A percentile compares a stretch with the other conserved stretches of the same genome.
Conservation (phyloP, 2,113 vertebrate genomes). For the Campylomormyrus numenius region DNA sequence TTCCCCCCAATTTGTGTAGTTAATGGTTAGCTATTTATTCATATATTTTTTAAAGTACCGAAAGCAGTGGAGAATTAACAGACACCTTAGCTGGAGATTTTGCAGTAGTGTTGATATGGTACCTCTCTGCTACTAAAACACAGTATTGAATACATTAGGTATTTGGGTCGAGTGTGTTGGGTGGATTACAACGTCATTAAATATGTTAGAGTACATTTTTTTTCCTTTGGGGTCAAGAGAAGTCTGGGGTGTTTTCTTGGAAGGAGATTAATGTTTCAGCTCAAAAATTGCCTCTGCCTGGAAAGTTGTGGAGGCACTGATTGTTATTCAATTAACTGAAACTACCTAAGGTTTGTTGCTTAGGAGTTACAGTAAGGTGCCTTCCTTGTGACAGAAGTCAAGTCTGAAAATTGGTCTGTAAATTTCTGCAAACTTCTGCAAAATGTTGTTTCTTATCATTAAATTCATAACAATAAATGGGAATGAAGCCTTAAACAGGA, state of each 20-base stretch:
- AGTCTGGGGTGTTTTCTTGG: background rate
- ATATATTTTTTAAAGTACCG: background rate
- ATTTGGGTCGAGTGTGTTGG: background rate
- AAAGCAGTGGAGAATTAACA: background rate
- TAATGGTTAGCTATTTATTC: background rate
- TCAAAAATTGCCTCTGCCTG: background rate
- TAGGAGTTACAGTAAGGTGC: background rate
- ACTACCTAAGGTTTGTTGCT: background rate
- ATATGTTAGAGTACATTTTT: background rate
- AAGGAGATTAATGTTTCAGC: background rate
- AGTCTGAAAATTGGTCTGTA: background rate
- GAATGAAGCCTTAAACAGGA: background rate
- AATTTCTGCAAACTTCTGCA: background rate
- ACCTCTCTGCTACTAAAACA: background rate
- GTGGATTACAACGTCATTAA: background rate
- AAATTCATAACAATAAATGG: background rate
- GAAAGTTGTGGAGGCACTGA: background rate
- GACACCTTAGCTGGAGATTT: background rate
- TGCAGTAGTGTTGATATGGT: background rate
- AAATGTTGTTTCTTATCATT: background rate
- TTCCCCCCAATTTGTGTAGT: background rate
- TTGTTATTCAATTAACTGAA: background rate
- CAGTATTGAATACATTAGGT: background rate
- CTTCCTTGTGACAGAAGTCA: background rate
- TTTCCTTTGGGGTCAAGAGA: background rate